phyloP scores from a whole-genome alignment of 2,888 invertebrate species.

The Ectemnius cavifrons region DNA sequence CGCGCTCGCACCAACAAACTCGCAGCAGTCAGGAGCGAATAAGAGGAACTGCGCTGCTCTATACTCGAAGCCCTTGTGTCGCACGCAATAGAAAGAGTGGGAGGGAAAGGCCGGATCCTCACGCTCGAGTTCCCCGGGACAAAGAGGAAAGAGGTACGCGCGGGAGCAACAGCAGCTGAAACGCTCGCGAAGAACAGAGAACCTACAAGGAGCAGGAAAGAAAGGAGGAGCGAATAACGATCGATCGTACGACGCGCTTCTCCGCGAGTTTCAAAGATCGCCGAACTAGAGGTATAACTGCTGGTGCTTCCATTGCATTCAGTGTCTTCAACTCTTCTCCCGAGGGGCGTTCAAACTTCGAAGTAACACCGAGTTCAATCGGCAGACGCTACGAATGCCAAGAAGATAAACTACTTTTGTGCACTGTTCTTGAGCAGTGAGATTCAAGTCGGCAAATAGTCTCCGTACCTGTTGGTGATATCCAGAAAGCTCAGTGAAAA shows the following conservation, averaged over 20 bases:
- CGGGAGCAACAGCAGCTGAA: slow-evolving; percentile 23
- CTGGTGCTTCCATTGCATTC: background rate
- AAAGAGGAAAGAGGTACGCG: slow-evolving; percentile 30
- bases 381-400: background rate
- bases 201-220: background rate
- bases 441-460: slow-evolving; percentile 3
- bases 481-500: background rate
- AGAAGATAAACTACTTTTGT: background rate
- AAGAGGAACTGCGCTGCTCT: background rate
- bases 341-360: background rate
- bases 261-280: background rate
- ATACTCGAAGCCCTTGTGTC: background rate
- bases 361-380: background rate
- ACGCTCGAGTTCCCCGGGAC: slow-evolving; percentile 37
- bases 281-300: background rate
- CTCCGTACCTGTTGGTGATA: slow-evolving; percentile 12
- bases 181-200: slow-evolving; percentile 41
- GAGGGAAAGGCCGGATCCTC: slow-evolving; percentile 1
- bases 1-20: background rate
- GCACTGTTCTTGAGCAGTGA: background rate
- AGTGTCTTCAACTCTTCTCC: background rate
- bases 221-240: slow-evolving; percentile 38
- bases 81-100: too few species aligned
- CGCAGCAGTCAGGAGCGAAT: background rate
- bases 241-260: slow-evolving; percentile 38